Conservation (phyloP, 2,797 vertebrate species). For the Borostomias antarcticus region DNA sequence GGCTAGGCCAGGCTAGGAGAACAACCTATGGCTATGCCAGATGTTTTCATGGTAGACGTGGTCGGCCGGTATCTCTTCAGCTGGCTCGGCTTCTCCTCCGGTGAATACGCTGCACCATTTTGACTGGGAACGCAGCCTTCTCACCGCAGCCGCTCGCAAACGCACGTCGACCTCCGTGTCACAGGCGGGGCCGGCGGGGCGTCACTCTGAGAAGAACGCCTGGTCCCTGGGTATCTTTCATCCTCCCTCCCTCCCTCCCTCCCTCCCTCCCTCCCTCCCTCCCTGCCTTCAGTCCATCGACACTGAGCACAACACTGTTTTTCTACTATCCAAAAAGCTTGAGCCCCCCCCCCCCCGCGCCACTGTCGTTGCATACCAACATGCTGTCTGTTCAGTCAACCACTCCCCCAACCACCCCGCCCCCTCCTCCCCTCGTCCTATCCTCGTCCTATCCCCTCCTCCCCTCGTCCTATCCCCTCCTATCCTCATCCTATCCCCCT, state of each 20-base stretch:
- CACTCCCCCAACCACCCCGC: not conserved
- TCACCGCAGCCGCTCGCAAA: not conserved
- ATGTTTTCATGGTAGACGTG: not conserved
- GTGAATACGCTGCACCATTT: no score
- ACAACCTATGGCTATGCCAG: constrained; percentile 5
- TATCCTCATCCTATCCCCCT: not conserved
- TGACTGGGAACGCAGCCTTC: not conserved
- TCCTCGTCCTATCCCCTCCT: not conserved
- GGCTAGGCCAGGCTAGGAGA: not conserved
- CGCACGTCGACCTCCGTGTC: not conserved
- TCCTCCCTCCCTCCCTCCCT: not conserved
- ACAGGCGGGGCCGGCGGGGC: not conserved
- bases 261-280: not conserved
- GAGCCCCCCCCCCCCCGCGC: no score
- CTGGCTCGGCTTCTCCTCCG: not conserved
- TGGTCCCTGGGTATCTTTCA: not conserved
- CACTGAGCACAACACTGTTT: no score
- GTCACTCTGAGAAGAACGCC: not conserved
- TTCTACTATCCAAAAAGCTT: not conserved
- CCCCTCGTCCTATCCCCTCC: not conserved
- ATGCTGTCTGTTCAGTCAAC: no score
- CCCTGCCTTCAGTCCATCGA: not conserved
- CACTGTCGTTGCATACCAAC: no score
- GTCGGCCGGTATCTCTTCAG: constrained; percentile 3
- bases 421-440: not conserved